phyloP scores from a whole-genome alignment of 2,113 vertebrate genomes.

The Campylomormyrus tamandua region DNA sequence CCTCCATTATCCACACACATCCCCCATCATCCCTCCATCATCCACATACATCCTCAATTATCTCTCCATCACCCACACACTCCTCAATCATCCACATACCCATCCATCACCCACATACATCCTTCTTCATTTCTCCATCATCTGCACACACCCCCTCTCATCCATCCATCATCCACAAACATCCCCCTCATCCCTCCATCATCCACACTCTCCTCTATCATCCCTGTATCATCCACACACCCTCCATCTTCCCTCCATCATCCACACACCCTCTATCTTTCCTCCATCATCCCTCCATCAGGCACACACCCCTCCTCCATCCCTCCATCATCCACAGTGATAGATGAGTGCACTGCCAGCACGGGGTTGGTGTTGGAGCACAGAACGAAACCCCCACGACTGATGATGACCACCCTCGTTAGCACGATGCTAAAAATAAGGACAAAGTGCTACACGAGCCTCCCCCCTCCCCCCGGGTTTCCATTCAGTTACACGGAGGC shows the following conservation, averaged over 20 bases:
- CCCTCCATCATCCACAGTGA: background rate
- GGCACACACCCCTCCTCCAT: background rate
- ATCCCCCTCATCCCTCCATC: conserved; percentile 4
- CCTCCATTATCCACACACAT: background rate
- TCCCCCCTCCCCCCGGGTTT: conserved; percentile 27
- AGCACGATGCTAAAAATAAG: conserved; percentile 45
- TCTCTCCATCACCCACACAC: background rate
- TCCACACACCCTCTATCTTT: background rate
- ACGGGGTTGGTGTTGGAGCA: background rate
- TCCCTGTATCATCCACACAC: too few species aligned
- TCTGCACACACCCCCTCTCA: background rate
- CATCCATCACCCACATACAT: too few species aligned
- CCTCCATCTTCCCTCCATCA: background rate
- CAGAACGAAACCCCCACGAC: background rate
- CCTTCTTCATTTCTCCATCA: conserved; percentile 1
- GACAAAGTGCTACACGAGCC: background rate
- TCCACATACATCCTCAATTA: background rate
- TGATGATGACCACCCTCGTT: conserved; percentile 7
- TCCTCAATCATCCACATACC: background rate
- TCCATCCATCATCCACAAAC: too few species aligned
- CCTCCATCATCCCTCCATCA: background rate
- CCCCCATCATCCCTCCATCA: background rate
- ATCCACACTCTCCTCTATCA: too few species aligned
- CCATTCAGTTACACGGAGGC: conserved; percentile 40
- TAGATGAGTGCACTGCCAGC: background rate